Conservation (phyloP, 2,888 invertebrate species). For the Sialis lutaria region DNA sequence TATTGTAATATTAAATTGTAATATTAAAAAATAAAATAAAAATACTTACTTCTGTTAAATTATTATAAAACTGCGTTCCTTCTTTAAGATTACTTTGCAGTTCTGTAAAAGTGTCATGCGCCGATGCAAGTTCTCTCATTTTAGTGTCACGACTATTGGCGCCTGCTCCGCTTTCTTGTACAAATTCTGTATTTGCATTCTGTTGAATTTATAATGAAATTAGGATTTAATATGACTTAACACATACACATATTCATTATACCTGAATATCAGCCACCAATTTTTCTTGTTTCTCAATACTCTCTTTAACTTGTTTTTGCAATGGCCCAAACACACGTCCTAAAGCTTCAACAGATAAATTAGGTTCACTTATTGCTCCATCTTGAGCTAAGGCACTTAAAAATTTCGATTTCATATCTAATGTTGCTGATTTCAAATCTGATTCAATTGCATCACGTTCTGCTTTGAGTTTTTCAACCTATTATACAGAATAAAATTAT, state of each 20-base stretch:
- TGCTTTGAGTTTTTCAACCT: slow-evolving; percentile 71
- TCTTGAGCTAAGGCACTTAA: slow-evolving; percentile 56
- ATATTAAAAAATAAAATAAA: neutral
- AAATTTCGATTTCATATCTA: slow-evolving; percentile 71
- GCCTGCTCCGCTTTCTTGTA: slow-evolving; percentile 39
- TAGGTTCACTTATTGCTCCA: slow-evolving; percentile 63
- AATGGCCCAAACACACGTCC: slow-evolving; percentile 60
- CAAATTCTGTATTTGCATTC: slow-evolving; percentile 8
- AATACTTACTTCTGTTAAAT: slow-evolving; percentile 54
- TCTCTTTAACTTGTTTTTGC: slow-evolving; percentile 61
- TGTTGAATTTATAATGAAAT: slow-evolving; percentile 4
- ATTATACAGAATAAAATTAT: slow-evolving; percentile 1
- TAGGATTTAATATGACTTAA: slow-evolving; percentile 1
- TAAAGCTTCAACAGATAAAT: slow-evolving; percentile 50
- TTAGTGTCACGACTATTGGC: slow-evolving; percentile 54
- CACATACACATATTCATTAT: slow-evolving; percentile 11
- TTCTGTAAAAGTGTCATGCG: slow-evolving; percentile 85
- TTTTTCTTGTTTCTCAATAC: slow-evolving; percentile 50
- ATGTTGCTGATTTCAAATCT: slow-evolving; percentile 61
- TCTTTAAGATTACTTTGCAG: slow-evolving; percentile 82
- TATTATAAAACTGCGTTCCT: slow-evolving; percentile 92
- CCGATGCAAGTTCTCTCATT: slow-evolving; percentile 72
- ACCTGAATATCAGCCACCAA: slow-evolving; percentile 51
- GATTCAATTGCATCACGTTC: slow-evolving; percentile 82
- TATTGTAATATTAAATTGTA: neutral